These are phyloP conservation scores for Onychorhynchus coronatus DNA, from an alignment of 2,113 vertebrate species.

Conservation along the genomic window DNA sequence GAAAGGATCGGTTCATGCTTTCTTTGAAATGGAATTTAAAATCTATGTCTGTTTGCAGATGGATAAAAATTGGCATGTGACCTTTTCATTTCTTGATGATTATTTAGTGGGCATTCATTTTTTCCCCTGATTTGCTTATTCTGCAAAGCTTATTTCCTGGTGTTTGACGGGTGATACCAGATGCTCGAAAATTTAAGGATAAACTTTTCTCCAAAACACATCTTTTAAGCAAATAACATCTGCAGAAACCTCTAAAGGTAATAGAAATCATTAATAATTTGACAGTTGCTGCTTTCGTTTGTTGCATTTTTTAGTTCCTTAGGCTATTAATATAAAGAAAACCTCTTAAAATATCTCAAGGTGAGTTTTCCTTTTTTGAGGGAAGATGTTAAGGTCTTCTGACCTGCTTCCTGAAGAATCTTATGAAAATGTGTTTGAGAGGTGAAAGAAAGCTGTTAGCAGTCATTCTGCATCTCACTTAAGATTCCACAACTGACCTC, in stretches of 20 bases:
- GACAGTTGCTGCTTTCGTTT: neutral
- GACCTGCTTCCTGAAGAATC: neutral
- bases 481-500: neutral
- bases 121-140: neutral
- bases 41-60: neutral
- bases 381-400: neutral
- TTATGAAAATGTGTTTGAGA: neutral
- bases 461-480: neutral
- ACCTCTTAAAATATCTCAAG: neutral
- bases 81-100: neutral
- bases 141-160: neutral
- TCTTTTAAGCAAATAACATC: neutral
- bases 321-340: neutral
- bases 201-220: neutral
- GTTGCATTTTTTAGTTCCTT: neutral
- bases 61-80: neutral
- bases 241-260: neutral
- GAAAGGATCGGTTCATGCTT: neutral
- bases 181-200: neutral
- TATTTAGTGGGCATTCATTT: neutral
- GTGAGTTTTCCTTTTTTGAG: neutral
- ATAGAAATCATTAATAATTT: neutral
- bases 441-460: neutral
- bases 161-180: neutral
- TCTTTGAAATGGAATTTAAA: neutral